Percentiles rank a stretch among this genome's conserved stretches.
Evolutionary conservation across 2,113 vertebrate species (phyloP).

Genomic region (Baryphthengus martii): DNA sequence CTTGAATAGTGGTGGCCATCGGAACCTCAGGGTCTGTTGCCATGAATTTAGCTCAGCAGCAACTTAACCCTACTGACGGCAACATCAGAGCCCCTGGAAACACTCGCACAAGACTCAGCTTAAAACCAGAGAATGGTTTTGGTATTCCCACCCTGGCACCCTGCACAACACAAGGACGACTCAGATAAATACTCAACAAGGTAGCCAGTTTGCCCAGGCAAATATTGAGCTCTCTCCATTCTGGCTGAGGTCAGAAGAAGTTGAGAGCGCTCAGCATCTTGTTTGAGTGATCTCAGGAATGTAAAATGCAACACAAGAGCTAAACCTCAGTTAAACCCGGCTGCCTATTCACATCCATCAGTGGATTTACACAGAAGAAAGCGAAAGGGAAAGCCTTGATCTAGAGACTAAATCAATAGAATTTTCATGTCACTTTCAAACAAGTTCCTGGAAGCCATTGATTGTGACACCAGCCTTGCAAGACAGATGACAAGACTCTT

Average conservation of each 20-base stretch:
- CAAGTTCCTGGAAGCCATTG: neutral
- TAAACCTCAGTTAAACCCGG: neutral
- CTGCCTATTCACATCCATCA: neutral
- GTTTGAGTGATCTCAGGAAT: neutral
- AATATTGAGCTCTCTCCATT: neutral
- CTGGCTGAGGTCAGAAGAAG: neutral
- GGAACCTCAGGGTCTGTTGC: neutral
- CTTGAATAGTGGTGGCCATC: neutral
- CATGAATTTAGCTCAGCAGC: neutral
- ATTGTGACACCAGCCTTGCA: neutral
- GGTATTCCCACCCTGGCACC: neutral
- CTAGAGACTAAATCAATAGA: neutral
- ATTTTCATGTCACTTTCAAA: conserved; percentile 31
- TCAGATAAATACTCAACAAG: neutral
- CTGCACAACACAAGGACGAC: neutral
- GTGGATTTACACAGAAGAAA: neutral
- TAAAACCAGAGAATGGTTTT: neutral
- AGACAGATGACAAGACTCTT: neutral
- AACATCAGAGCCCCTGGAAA: neutral
- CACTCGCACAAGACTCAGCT: neutral
- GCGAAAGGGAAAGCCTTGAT: neutral
- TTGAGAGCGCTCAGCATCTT: neutral
- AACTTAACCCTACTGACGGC: rapidly evolving
- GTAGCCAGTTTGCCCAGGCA: neutral
- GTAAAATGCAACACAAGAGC: neutral